These are phyloP conservation scores for Eurystomus glaucurus DNA, from an alignment of 2,797 vertebrate genomes.

Conservation along the genomic window DNA sequence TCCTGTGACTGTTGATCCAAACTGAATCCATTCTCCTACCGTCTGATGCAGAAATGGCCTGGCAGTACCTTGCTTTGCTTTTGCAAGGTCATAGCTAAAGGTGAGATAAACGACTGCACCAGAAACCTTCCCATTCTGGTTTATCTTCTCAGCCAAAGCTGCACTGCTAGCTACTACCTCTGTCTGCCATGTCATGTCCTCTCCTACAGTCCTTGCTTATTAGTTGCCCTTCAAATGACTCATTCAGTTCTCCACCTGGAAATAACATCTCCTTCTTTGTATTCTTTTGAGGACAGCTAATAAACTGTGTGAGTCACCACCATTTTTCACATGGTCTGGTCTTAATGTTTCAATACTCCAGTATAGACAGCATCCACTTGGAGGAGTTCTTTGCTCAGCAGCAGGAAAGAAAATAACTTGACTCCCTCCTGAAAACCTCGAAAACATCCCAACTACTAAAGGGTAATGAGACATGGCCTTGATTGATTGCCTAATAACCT, in stretches of 20 bases:
- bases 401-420: slow-evolving; percentile 49
- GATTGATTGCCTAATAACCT: slow-evolving; percentile 70
- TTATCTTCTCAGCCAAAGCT: background rate
- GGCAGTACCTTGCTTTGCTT: background rate
- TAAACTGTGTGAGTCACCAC: slow-evolving; percentile 32
- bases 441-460: slow-evolving; percentile 65
- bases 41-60: background rate
- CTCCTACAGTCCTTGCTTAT: background rate
- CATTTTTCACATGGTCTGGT: slow-evolving; percentile 14
- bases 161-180: background rate
- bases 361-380: slow-evolving; percentile 32
- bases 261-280: background rate
- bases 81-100: background rate
- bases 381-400: slow-evolving; percentile 62
- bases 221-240: slow-evolving; percentile 4
- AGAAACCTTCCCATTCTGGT: background rate
- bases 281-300: background rate
- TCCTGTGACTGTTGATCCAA: background rate
- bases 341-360: slow-evolving; percentile 38
- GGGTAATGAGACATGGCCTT: slow-evolving; percentile 55
- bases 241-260: background rate
- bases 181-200: background rate
- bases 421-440: slow-evolving; percentile 39
- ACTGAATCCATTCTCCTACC: background rate
- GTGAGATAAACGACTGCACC: background rate